A percentile compares a stretch with the other conserved stretches of the same genome.
phyloP scores from a whole-genome alignment of 2,888 invertebrate genomes.

The Tinea pellionella region DNA sequence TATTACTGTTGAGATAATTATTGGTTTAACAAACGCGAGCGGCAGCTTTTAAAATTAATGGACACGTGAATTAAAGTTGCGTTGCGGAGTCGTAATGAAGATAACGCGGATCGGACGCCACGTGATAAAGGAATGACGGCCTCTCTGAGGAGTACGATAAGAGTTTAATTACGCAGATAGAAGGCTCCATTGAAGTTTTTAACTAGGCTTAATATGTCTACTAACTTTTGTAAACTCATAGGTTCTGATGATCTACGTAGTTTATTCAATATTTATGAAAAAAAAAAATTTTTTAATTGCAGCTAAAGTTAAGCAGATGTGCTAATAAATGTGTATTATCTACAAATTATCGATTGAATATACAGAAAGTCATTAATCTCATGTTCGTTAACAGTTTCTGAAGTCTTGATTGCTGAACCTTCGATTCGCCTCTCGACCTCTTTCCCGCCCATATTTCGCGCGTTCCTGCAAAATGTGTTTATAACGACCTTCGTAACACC shows the following conservation, averaged over 20 bases:
- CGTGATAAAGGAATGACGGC: conserved; percentile 58
- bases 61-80: conserved; percentile 57
- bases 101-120: conserved; percentile 50
- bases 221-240: not conserved
- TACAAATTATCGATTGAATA: not conserved
- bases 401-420: conserved; percentile 33
- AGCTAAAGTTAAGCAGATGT: too few species aligned
- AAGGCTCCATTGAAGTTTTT: conserved; percentile 23
- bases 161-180: conserved; percentile 59
- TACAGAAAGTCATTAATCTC: conserved; percentile 26
- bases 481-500: conserved; percentile 56
- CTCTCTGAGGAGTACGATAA: conserved; percentile 48
- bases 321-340: not conserved
- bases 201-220: conserved; percentile 16
- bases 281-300: too few species aligned
- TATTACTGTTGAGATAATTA: conserved; percentile 51
- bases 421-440: conserved; percentile 25
- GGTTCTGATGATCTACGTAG: not conserved
- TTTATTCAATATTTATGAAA: not conserved
- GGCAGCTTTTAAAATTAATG: conserved; percentile 61
- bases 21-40: conserved; percentile 48
- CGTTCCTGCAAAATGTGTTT: conserved; percentile 51
- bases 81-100: conserved; percentile 56
- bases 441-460: conserved; percentile 50
- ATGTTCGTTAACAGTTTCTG: conserved; percentile 38